phyloP scores from a whole-genome alignment of 1,140 invertebrate genomes.

The Lycorma delicatula region DNA sequence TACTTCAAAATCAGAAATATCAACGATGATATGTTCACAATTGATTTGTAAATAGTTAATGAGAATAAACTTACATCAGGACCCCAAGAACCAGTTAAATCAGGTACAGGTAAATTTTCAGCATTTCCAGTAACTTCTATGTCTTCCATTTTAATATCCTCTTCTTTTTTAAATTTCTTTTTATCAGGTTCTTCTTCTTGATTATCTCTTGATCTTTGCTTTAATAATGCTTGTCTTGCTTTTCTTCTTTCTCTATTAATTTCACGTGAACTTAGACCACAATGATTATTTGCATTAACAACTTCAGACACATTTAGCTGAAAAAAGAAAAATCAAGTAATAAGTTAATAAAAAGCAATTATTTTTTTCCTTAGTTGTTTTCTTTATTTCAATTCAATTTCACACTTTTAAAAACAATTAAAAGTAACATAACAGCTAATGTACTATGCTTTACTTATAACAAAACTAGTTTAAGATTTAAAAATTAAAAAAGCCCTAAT shows the following conservation, averaged over 20 bases:
- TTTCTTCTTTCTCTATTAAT: conserved; percentile 77
- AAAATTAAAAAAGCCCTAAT: no score
- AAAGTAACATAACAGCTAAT: no score
- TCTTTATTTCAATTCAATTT: no score
- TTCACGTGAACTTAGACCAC: conserved; percentile 65
- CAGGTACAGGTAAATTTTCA: conserved; percentile 39
- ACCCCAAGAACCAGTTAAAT: conserved; percentile 41
- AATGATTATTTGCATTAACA: conserved; percentile 16
- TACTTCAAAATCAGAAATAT: no score
- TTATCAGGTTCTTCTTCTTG: conserved; percentile 49
- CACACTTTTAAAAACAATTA: no score
- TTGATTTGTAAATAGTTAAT: no score
- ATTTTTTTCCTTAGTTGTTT: no score
- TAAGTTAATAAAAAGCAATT: no score
- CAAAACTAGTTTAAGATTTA: no score
- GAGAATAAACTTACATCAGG: conserved; percentile 31
- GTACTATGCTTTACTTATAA: no score
- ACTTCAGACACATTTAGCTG: conserved; percentile 28
- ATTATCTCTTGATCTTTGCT: conserved; percentile 60
- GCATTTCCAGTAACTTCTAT: conserved; percentile 2
- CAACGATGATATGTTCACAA: no score
- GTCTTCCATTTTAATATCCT: conserved; percentile 36
- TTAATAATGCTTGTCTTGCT: conserved; percentile 61
- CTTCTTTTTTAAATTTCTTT: conserved; percentile 60
- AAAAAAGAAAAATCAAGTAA: conserved; percentile 9